These are phyloP conservation scores for Megaptera novaeangliae DNA, from an alignment of 2,113 vertebrate species.

Conservation along the genomic window DNA sequence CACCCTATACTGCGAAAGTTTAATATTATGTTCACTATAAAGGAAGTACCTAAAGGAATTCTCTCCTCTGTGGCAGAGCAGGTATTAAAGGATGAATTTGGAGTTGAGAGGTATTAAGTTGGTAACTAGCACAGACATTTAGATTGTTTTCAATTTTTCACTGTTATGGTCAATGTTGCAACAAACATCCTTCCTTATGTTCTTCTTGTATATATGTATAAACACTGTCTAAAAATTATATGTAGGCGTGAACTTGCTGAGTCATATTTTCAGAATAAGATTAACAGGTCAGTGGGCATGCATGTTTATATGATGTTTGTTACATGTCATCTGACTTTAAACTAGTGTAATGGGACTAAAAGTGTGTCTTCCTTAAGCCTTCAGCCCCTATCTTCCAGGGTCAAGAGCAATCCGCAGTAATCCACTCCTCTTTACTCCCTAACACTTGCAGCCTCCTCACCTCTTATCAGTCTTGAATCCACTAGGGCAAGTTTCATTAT, in stretches of 20 bases:
- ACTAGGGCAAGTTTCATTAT: not conserved
- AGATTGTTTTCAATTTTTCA: not conserved
- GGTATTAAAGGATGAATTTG: not conserved
- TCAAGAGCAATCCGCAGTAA: not conserved
- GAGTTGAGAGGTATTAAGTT: not conserved
- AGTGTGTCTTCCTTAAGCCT: not conserved
- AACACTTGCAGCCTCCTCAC: not conserved
- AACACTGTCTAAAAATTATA: not conserved
- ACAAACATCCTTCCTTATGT: not conserved
- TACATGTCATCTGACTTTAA: not conserved
- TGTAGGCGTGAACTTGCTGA: not conserved
- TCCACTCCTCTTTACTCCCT: not conserved
- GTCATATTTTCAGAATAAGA: conserved; percentile 8
- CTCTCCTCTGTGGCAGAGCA: not conserved
- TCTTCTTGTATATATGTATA: not conserved
- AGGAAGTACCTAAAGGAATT: not conserved
- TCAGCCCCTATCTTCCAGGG: not conserved
- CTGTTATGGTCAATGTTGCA: not conserved
- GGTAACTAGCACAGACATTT: not conserved
- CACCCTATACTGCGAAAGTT: not conserved
- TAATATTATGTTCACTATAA: not conserved
- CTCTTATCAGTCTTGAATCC: not conserved
- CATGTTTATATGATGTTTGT: not conserved
- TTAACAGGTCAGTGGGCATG: not conserved
- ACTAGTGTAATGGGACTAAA: not conserved